phyloP scores from a whole-genome alignment of 2,888 invertebrate genomes.

The Nysson spinosus region DNA sequence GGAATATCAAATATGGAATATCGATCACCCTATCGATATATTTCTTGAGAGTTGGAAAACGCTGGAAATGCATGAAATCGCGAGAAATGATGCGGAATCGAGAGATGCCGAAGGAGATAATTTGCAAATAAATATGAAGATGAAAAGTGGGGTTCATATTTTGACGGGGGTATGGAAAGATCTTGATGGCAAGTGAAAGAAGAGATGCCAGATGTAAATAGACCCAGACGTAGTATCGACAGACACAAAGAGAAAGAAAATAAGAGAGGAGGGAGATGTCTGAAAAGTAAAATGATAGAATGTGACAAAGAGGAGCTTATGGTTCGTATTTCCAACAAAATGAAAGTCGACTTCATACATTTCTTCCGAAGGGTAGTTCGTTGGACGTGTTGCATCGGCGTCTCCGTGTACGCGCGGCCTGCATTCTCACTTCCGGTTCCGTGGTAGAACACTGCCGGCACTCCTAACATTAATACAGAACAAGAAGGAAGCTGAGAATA shows the following conservation, averaged over 20 bases:
- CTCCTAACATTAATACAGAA: slow-evolving; percentile 72
- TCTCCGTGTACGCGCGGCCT: slow-evolving; percentile 71
- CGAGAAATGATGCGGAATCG: slow-evolving; percentile 34
- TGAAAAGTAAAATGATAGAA: neutral
- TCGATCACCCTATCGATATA: too few relatives aligned
- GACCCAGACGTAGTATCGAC: too few relatives aligned
- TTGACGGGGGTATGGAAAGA: neutral
- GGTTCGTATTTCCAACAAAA: slow-evolving; percentile 54
- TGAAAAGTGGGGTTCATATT: neutral
- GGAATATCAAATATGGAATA: too few relatives aligned
- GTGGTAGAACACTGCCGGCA: slow-evolving; percentile 73
- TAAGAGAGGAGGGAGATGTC: neutral
- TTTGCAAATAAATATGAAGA: neutral
- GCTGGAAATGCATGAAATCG: slow-evolving; percentile 68
- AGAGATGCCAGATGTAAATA: too few relatives aligned
- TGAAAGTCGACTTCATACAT: slow-evolving; percentile 73
- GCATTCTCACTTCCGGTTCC: slow-evolving; percentile 71
- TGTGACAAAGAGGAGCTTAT: slow-evolving; percentile 2
- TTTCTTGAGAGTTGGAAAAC: too few relatives aligned
- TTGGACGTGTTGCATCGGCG: slow-evolving; percentile 71
- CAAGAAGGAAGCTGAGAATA: slow-evolving; percentile 62
- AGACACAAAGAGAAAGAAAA: slow-evolving; percentile 8
- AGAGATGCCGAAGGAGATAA: slow-evolving; percentile 1
- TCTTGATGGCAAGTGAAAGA: slow-evolving; percentile 6
- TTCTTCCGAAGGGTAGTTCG: slow-evolving; percentile 73